Percentiles rank a stretch among this genome's conserved stretches.
Conservation (phyloP, 2,797 vertebrate species). For the Hyperoplus lanceolatus region DNA sequence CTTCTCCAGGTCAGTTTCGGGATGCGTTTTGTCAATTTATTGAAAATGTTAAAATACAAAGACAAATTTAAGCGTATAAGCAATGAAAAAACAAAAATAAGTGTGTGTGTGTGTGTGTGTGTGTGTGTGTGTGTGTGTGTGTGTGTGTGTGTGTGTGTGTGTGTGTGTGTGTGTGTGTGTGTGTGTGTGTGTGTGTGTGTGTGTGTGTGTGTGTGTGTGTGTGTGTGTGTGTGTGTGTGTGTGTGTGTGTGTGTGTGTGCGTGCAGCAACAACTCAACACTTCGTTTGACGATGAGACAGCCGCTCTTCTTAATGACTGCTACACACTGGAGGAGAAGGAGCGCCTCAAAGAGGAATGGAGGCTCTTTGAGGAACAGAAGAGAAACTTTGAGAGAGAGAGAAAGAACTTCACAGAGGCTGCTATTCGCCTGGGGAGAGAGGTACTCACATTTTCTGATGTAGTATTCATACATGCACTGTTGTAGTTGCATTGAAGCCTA, state of each 20-base stretch:
- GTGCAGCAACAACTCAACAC: conserved; percentile 93
- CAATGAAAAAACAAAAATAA: too few relatives aligned
- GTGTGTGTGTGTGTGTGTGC: too few relatives aligned
- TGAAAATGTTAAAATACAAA: too few relatives aligned
- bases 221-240: too few relatives aligned
- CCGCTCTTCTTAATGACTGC: conserved; percentile 92
- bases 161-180: too few relatives aligned
- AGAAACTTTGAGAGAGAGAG: conserved; percentile 97
- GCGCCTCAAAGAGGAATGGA: conserved; percentile 96
- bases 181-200: too few relatives aligned
- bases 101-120: too few relatives aligned
- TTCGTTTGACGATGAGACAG: conserved; percentile 94
- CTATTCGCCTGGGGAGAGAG: conserved; percentile 95
- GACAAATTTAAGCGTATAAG: too few relatives aligned
- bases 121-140: too few relatives aligned
- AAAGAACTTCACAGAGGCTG: conserved; percentile 96
- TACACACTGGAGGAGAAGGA: conserved; percentile 97
- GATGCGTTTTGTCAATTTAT: background rate
- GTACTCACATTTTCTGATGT: conserved; percentile 69
- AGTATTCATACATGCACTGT: background rate
- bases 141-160: too few relatives aligned
- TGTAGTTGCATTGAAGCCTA: background rate
- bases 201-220: too few relatives aligned
- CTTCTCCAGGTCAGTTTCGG: conserved; percentile 90
- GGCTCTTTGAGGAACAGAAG: conserved; percentile 94